Evolutionary conservation across 2,797 vertebrate genomes (phyloP).

Genomic region (Melanotaenia boesemani): DNA sequence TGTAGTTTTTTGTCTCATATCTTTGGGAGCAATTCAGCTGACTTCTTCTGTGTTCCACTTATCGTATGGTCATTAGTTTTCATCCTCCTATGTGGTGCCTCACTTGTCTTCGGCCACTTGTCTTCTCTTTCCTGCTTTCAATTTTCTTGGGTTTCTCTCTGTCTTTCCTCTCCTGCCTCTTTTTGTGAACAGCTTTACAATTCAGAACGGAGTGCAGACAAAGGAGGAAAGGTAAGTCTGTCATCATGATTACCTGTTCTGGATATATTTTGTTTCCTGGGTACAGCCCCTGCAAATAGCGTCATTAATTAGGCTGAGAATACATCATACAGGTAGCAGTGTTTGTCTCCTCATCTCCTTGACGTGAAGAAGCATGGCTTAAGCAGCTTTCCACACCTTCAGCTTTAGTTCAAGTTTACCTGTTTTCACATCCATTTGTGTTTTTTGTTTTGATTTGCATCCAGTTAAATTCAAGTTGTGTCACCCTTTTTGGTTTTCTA

Average conservation of each 20-base stretch:
- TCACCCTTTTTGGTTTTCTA: slow-evolving; percentile 8
- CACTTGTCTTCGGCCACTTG: background rate
- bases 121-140: slow-evolving; percentile 2
- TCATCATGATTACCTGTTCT: slow-evolving; percentile 18
- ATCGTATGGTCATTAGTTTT: background rate
- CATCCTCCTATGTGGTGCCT: slow-evolving; percentile 1
- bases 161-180: slow-evolving; percentile 44
- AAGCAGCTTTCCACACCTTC: background rate
- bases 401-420: slow-evolving; percentile 6
- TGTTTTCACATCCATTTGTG: background rate
- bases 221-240: slow-evolving; percentile 81
- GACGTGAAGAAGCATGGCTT: background rate
- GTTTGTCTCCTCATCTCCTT: background rate
- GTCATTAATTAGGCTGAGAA: background rate
- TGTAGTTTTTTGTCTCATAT: background rate
- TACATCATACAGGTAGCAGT: background rate
- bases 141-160: slow-evolving; percentile 31
- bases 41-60: background rate
- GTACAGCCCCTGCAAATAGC: slow-evolving; percentile 9
- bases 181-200: slow-evolving; percentile 81
- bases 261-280: slow-evolving; percentile 3
- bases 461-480: background rate
- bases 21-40: background rate
- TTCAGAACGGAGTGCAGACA: slow-evolving; percentile 74
- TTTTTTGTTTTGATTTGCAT: slow-evolving; percentile 12